Evolutionary conservation across 2,113 vertebrate genomes (phyloP), one percentile per base, ranked within the genome.

Genomic region (Podarcis cretensis): DNA sequence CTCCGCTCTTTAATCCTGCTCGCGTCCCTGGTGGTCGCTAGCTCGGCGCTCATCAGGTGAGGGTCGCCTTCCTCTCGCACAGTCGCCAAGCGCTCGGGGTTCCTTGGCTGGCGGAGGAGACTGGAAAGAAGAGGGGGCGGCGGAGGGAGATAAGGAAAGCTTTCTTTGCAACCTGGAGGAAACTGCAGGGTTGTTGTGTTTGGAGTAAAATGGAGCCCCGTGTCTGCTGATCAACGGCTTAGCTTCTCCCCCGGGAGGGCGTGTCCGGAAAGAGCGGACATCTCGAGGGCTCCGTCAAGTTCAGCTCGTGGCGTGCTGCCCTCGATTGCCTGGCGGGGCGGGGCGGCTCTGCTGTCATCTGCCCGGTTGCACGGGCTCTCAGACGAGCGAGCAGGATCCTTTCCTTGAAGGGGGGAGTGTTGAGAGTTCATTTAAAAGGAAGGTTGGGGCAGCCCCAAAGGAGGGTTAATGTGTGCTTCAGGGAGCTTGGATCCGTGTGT

Each of bases 11-110:
- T 89, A 1, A 18, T 93, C 0, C 59, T 92, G 35, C 65, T 85
- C 6, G 74, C 91, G 23, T 59, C 83, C 23, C 35, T 93, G 25
- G 81, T 81, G 0, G 90, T 88, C 43, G 81, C 83, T n/a, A 86
- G 83, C 80, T 79, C 92, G 6, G 81, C 93, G 59, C 90, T 96
- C 79, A 90, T 96, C 88, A 94, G 95, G 95, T 96, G 91, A 94
- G 94, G 30, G 1, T 3, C 0, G 2, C 14, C 71, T 69, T 32
- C 10, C n/a, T 5, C 6, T 18, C 6, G 18, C 6, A 7, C 23
- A 54, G 40, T 27, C 9, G 40, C 76, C 14, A 2, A 27, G 75
- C 13, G 4, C 20, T 43, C 4, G 16, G 35, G 37, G 4, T 65
- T 40, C 69, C 32, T 30, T 5, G 54, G n/a, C n/a, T n/a, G 23